Conservation (phyloP, 2,797 vertebrate species). For the Acanthopagrus latus region DNA sequence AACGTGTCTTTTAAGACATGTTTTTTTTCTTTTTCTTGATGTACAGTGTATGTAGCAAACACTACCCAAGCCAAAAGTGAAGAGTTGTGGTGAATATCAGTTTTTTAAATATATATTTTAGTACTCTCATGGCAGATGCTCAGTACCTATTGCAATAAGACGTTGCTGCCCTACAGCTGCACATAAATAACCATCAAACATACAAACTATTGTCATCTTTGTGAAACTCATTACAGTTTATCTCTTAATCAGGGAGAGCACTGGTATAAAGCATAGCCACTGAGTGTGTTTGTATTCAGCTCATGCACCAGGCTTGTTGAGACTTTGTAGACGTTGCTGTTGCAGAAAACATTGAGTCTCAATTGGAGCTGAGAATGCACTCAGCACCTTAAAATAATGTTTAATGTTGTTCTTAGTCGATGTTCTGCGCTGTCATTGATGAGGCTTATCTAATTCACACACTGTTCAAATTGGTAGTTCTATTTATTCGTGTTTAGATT, state of each 20-base stretch:
- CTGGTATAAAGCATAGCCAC: slow-evolving; percentile 69
- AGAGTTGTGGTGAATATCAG: slow-evolving; percentile 64
- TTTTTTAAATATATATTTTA: slow-evolving; percentile 74
- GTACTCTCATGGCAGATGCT: slow-evolving; percentile 72
- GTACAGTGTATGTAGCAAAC: slow-evolving; percentile 83
- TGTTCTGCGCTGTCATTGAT: slow-evolving; percentile 71
- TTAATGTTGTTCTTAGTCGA: slow-evolving; percentile 74
- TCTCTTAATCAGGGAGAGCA: slow-evolving; percentile 71
- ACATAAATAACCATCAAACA: slow-evolving; percentile 51
- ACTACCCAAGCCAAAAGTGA: slow-evolving; percentile 83
- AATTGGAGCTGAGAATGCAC: slow-evolving; percentile 60
- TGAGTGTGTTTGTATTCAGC: slow-evolving; percentile 69
- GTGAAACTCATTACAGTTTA: slow-evolving; percentile 60
- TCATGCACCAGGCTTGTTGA: slow-evolving; percentile 42
- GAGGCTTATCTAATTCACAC: slow-evolving; percentile 75
- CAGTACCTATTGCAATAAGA: slow-evolving; percentile 78
- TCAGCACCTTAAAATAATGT: slow-evolving; percentile 78
- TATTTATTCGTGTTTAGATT: slow-evolving; percentile 85
- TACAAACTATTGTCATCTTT: slow-evolving; percentile 45
- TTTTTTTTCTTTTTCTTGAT: slow-evolving; percentile 46
- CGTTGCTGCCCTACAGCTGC: slow-evolving; percentile 65
- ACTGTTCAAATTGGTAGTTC: slow-evolving; percentile 76
- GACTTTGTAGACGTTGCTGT: slow-evolving; percentile 42
- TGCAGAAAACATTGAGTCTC: slow-evolving; percentile 27
- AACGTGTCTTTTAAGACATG: slow-evolving; percentile 53